Percentiles rank a stretch among this genome's conserved stretches.
phyloP scores from a whole-genome alignment of 2,113 vertebrate genomes.

The Pelodiscus sinensis region DNA sequence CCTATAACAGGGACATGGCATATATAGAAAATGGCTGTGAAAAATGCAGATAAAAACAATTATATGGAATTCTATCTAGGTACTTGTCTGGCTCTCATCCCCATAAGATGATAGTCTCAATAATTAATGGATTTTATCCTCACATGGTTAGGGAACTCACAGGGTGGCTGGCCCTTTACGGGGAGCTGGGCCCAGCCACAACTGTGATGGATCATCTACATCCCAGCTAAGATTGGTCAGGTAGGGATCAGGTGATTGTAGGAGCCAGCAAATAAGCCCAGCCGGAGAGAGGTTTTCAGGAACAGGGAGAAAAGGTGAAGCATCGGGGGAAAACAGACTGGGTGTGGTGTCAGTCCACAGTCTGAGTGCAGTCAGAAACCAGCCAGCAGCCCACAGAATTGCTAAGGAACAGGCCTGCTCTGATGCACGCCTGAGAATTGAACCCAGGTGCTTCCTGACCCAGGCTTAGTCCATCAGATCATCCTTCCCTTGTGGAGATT shows the following conservation, averaged over 20 bases:
- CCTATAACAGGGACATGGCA: too few species aligned
- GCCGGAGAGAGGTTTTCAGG: neutral
- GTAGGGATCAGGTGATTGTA: neutral
- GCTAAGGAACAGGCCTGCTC: neutral
- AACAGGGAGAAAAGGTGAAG: neutral
- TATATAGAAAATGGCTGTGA: neutral
- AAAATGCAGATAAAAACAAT: neutral
- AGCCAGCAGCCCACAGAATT: neutral
- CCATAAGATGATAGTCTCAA: neutral
- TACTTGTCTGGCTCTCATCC: neutral
- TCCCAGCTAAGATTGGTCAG: neutral
- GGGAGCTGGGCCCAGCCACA: neutral
- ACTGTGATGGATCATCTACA: neutral
- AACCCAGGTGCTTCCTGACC: too few species aligned
- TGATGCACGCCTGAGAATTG: neutral
- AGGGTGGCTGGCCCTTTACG: neutral
- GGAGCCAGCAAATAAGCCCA: neutral
- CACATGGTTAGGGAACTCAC: neutral
- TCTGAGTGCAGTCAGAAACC: neutral
- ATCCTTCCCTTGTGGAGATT: neutral
- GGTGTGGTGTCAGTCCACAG: neutral
- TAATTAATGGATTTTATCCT: neutral
- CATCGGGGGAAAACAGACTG: neutral
- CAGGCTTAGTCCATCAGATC: neutral
- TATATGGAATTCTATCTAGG: neutral